Percentiles rank a stretch among this genome's conserved stretches.
Conservation (phyloP, 2,888 invertebrate genomes). For the Ramazzottius varieornatus region DNA sequence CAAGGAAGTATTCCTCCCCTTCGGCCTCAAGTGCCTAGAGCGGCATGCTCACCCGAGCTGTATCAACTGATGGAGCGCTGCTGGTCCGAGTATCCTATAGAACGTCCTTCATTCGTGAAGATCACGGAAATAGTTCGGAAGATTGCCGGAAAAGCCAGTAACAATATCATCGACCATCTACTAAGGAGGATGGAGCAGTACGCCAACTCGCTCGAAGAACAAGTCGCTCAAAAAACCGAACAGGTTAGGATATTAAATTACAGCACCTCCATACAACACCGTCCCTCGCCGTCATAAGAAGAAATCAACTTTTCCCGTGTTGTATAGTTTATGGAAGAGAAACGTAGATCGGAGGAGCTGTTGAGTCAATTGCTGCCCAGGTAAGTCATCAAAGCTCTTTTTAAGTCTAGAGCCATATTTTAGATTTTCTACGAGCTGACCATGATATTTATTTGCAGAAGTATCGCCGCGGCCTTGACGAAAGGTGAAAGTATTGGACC, state of each 20-base stretch:
- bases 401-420: too few relatives aligned
- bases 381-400: not conserved
- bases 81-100: not conserved
- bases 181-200: not conserved
- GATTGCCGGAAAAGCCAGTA: not conserved
- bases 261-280: too few relatives aligned
- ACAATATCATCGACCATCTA: not conserved
- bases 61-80: not conserved
- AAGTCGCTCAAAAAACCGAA: not conserved
- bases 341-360: not conserved
- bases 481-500: not conserved
- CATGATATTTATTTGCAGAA: not conserved
- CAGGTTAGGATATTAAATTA: too few relatives aligned
- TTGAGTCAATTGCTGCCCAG: not conserved
- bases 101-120: not conserved
- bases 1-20: not conserved
- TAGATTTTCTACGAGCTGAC: too few relatives aligned
- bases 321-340: slow-evolving; percentile 3
- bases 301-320: too few relatives aligned
- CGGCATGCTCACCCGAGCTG: not conserved
- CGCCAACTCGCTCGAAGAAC: not conserved
- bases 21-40: not conserved
- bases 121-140: not conserved
- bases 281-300: too few relatives aligned
- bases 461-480: not conserved